Percentiles rank a stretch among this genome's conserved stretches.
Conservation (phyloP, 1,140 invertebrate species). For the Drosophila simulans region DNA sequence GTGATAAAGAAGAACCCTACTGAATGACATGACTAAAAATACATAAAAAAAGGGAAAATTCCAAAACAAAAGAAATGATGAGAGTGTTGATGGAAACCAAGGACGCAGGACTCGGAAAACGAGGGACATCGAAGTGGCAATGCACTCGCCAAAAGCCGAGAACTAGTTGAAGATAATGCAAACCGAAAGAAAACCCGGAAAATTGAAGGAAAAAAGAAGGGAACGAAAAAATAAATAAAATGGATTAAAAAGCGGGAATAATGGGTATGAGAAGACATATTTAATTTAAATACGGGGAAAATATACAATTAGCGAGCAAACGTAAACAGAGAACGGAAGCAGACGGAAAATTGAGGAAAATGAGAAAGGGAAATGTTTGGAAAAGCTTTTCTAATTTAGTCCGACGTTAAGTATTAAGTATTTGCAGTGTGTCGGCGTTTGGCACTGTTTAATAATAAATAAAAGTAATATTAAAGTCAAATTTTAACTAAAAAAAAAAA, state of each 20-base stretch:
- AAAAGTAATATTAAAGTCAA: too few relatives aligned
- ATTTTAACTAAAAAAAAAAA: too few relatives aligned
- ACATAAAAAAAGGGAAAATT: slow-evolving; percentile 17
- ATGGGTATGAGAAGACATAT: slow-evolving; percentile 23
- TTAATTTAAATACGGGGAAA: slow-evolving; percentile 21
- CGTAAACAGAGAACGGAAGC: not conserved
- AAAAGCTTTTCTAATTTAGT: not conserved
- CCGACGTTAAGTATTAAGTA: not conserved
- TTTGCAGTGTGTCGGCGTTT: not conserved
- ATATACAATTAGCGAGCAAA: slow-evolving; percentile 33
- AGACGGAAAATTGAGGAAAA: not conserved
- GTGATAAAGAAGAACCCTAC: slow-evolving; percentile 22
- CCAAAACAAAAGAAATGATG: slow-evolving; percentile 51
- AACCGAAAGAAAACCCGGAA: slow-evolving; percentile 7
- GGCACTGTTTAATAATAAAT: not conserved
- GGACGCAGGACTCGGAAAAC: slow-evolving; percentile 6
- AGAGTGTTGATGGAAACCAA: slow-evolving; percentile 41
- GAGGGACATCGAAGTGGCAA: slow-evolving; percentile 38
- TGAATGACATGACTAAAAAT: slow-evolving; percentile 49
- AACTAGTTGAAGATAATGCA: slow-evolving; percentile 21
- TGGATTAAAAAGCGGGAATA: slow-evolving; percentile 22
- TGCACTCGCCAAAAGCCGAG: slow-evolving; percentile 24
- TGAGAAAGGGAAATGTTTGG: not conserved
- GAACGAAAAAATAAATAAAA: slow-evolving; percentile 11
- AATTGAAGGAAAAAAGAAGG: slow-evolving; percentile 6